These are phyloP conservation scores for Ericerus pela DNA, from an alignment of 1,140 invertebrate species.

Conservation along the genomic window DNA sequence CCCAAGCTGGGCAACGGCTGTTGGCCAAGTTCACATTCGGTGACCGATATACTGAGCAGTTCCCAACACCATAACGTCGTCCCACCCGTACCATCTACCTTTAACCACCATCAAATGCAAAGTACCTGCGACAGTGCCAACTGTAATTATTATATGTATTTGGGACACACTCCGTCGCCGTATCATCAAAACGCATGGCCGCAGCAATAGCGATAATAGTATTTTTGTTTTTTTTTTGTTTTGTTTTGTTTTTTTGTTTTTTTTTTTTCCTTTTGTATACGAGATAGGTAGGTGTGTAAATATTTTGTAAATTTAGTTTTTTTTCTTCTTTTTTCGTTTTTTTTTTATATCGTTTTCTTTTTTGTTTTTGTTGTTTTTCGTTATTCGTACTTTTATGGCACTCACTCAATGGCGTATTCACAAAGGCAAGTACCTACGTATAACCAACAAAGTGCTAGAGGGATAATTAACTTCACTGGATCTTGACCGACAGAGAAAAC, in stretches of 20 bases:
- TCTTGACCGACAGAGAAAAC: too few relatives aligned
- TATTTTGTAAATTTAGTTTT: too few relatives aligned
- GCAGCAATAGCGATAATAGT: neutral
- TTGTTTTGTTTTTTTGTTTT: neutral
- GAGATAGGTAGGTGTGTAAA: too few relatives aligned
- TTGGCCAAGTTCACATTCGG: conserved; percentile 49
- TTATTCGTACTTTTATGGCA: neutral
- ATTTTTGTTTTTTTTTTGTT: neutral
- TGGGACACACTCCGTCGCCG: neutral
- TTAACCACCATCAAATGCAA: conserved; percentile 3
- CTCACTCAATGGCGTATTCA: too few relatives aligned
- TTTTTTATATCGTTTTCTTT: neutral
- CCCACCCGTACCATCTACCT: conserved; percentile 10
- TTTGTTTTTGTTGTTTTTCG: neutral
- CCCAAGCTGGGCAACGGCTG: conserved; percentile 28
- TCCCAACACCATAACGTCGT: conserved; percentile 17
- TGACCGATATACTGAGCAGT: conserved; percentile 48
- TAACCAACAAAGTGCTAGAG: too few relatives aligned
- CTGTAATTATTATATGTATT: conserved; percentile 8
- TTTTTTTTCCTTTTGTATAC: neutral
- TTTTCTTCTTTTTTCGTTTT: neutral
- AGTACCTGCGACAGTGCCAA: neutral
- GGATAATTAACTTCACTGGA: too few relatives aligned
- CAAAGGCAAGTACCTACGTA: too few relatives aligned
- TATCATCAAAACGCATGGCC: neutral